Evolutionary conservation across 2,888 invertebrate genomes (phyloP), one percentile per base, ranked within the genome.

Genomic region (Caenorhabditis macrosperma): DNA sequence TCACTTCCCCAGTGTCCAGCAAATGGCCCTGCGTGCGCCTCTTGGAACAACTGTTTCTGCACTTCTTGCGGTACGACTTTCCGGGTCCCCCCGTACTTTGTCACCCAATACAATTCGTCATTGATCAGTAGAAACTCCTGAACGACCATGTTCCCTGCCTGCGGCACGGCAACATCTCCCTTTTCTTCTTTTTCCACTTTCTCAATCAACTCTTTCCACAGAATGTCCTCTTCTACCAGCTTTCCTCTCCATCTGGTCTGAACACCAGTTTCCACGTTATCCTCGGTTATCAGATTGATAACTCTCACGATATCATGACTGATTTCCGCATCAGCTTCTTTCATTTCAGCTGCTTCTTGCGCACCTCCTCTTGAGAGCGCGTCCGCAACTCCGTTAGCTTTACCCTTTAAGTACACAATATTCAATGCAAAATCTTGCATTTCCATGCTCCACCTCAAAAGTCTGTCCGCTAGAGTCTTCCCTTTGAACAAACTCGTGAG

Each of bases 31-130:
- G 12, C 28, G 35, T 81, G 81, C 1, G 67, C 64, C 50, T 78
- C 60, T n/a, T 57, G 24, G 30, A 71, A 52, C 15, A 82, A 1
- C n/a, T 44, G 33, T 38, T 71, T 48, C 15, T 67, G 44, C 10
- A 48, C 24, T 6, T 33, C 52, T 30, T 20, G 15, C 15, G 82
- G 82, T 1, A 82, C 78, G 2, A 81, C 81, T 15, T 20, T 28
- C 1, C n/a, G 9, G 0, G 12, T 1, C 12, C 28, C 30, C 17
- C 33, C 17, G 12, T 48, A 15, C 44, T 38, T 50, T 12, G 57
- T 24, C 12, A 15, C 12, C 15, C 30, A 52, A 7, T 30, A n/a
- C 24, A 35, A 12, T n/a, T 17, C 24, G 10, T 59, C 67, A 26
- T 46, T 30, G 38, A 78, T 20, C n/a, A n/a, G 6, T 15, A 41